These are phyloP conservation scores for Plemyria rubiginata DNA, from an alignment of 2,888 invertebrate species.

Conservation along the genomic window DNA sequence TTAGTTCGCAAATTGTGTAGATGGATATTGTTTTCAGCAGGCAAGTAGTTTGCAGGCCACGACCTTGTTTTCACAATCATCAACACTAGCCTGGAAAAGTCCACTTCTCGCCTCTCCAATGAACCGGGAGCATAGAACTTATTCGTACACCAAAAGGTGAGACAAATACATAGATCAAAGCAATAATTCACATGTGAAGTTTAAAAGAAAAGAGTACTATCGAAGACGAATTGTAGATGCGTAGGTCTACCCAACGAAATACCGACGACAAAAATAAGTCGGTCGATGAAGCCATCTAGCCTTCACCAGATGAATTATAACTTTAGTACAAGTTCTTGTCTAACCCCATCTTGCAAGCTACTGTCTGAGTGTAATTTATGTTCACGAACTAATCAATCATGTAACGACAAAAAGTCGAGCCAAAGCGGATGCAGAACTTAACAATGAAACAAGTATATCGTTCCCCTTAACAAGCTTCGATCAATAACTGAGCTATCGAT, in stretches of 20 bases:
- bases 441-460: constrained; percentile 10
- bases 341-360: neutral
- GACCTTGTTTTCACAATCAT: neutral
- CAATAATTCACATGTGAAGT: too few species aligned
- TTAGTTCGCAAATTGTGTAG: constrained; percentile 56
- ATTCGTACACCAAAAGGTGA: too few species aligned
- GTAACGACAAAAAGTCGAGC: constrained; percentile 13
- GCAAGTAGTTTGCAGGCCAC: neutral
- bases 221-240: too few species aligned
- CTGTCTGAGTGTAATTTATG: neutral
- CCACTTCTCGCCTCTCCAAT: too few species aligned
- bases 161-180: too few species aligned
- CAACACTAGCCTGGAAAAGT: neutral
- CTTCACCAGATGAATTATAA: too few species aligned
- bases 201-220: too few species aligned
- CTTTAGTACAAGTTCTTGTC: too few species aligned
- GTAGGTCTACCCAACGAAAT: too few species aligned
- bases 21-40: constrained; percentile 19
- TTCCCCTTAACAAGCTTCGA: constrained; percentile 15
- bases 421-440: constrained; percentile 21
- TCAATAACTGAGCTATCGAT: constrained; percentile 34
- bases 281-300: too few species aligned
- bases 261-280: too few species aligned
- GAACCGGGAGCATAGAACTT: neutral
- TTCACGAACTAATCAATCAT: constrained; percentile 12